Conservation (phyloP, 2,888 invertebrate genomes). For the Lasioglossum morio region DNA sequence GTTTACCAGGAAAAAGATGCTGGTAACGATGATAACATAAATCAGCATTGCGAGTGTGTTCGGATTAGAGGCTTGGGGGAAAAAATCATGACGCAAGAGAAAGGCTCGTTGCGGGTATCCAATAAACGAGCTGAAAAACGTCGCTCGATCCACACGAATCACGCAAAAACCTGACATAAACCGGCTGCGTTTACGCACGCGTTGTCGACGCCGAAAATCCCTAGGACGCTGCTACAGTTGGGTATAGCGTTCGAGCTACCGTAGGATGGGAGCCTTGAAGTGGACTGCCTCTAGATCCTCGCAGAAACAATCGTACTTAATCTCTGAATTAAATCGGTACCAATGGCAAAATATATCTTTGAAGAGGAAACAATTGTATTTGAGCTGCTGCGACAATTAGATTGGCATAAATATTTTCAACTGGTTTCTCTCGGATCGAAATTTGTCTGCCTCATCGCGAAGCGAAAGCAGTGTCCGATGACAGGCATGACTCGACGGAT, state of each 20-base stretch:
- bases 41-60: constrained; percentile 34
- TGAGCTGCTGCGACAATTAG: not conserved
- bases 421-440: not conserved
- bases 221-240: not conserved
- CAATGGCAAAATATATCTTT: not conserved
- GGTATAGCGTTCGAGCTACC: not conserved
- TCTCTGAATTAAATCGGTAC: not conserved
- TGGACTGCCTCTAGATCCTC: not conserved
- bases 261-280: not conserved
- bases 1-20: constrained; percentile 56
- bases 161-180: constrained; percentile 18
- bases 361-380: no score
- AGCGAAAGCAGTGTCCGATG: not conserved
- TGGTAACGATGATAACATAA: constrained; percentile 51
- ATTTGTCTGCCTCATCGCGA: not conserved
- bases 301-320: not conserved
- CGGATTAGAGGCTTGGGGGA: not conserved
- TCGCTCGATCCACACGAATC: not conserved
- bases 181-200: not conserved
- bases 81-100: constrained; percentile 18
- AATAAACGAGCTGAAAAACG: constrained; percentile 7
- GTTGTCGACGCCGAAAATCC: constrained; percentile 26
- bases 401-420: not conserved
- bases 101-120: not conserved
- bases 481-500: constrained; percentile 1